Evolutionary conservation across 1,140 invertebrate genomes (phyloP), one percentile per base, ranked within the genome.

Genomic region (Drosophila novamexicana): DNA sequence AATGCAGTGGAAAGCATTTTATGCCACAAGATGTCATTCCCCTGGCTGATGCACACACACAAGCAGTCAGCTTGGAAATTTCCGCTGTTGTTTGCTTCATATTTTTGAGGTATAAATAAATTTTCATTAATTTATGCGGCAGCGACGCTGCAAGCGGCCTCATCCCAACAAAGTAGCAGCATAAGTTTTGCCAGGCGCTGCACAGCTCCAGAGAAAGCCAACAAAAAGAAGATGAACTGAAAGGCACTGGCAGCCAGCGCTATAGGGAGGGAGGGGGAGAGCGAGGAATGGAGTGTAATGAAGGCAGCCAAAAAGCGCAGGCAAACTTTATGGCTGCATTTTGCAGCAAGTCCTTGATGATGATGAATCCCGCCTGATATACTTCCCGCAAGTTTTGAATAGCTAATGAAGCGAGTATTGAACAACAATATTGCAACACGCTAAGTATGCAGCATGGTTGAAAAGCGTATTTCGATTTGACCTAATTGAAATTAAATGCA

Each of bases 41-140:
- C 53, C 22, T 18, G 36, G 10, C 36, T 9, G 5, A 39, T 9
- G 10, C 53, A 39, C 50, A 37, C 16, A 37, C 34, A 8, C 56
- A 44, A 6, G 12, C 40, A 58, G 56, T 1, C 53, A 56, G 54
- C 32, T n/a, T 12, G 40, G 9, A 61, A 40, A 40, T 57, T 63
- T 52, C n/a, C 53, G 18, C 36, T 32, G 59, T 68, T 81, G 75
- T 75, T 76, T 73, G 61, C 52, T 66, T 68, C 77, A 82, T 62
- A 79, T 81, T 79, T 88, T 79, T 70, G 61, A 56, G 71, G 74
- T 69, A 88, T 88, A 88, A 88, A 86, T 86, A 86, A 88, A 88
- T 88, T 83, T 70, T 88, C 83, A 88, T 88, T 88, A 88, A 88
- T 88, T 88, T 88, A 88, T 88, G 80, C 66, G 72, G 56, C 54